Percentiles rank a stretch among this genome's conserved stretches.
These are phyloP conservation scores for Solea solea DNA, from an alignment of 2,113 vertebrate genomes.

Conservation along the genomic window DNA sequence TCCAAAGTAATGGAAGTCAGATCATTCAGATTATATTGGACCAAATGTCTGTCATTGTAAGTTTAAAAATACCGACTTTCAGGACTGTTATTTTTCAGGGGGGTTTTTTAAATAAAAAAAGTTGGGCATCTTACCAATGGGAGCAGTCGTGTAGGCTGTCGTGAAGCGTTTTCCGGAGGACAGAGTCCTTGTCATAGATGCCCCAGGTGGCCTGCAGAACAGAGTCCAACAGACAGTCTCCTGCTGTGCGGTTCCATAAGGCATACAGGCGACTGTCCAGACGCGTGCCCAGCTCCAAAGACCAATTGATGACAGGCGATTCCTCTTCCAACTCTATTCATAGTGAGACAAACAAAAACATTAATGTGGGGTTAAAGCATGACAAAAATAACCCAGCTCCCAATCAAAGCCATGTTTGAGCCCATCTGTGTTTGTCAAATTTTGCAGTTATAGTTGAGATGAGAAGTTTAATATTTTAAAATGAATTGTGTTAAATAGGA, in stretches of 20 bases:
- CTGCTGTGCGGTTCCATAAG: conserved; percentile 96
- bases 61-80: no score
- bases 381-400: neutral
- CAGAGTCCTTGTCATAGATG: conserved; percentile 98
- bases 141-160: conserved; percentile 99
- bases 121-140: conserved; percentile 85
- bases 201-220: conserved; percentile 98
- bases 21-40: neutral
- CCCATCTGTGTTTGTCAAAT: neutral
- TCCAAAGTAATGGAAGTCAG: neutral
- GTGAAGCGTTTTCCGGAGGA: conserved; percentile 95
- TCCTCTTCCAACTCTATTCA: conserved; percentile 93
- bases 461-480: no score
- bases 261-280: conserved; percentile 96
- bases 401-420: neutral
- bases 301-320: conserved; percentile 98
- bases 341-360: conserved; percentile 3
- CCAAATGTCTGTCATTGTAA: no score
- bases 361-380: neutral
- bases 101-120: neutral
- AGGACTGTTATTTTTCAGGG: no score
- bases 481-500: no score
- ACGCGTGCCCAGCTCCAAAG: conserved; percentile 92
- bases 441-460: neutral
- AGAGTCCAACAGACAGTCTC: conserved; percentile 96